Base-by-base conservation (phyloP, 2,113 vertebrate genomes). In the Tichodroma muraria region DNA sequence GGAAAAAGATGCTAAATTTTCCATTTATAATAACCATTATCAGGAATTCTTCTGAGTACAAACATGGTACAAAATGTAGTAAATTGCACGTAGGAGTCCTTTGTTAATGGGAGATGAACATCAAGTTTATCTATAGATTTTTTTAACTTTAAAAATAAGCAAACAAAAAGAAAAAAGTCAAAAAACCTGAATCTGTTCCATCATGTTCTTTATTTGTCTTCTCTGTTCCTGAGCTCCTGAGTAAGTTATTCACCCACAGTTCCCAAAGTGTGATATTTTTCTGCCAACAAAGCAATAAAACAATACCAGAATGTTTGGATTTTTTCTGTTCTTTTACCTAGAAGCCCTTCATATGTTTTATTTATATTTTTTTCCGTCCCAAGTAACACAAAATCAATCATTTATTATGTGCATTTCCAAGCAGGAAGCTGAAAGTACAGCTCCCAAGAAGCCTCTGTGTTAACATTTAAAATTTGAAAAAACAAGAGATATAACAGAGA, bases 391-490 rank as follows among this genome's bases (percentile, higher is more conserved):
- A 88, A 89, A 83, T 75, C 71, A 89, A 44, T 38, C 33, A 88
- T 77, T 95, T 61, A 50, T 90, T 90, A 85, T 77, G n/a, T 90
- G 50, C 70, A 85, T 84, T 94, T 94, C 65, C 77, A 95, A 95
- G 69, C 17, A 94, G 73, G 50, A 89, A 85, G 45, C 50, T 88
- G 75, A 89, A 85, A 59, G 56, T 52, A 54, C 16, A 65, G 50
- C 25, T 89, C 71, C 61, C 60, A 94, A n/a, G 44, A 91, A 95
- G 68, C 37, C 13, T 65, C 61, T 83, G 17, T 57, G 40, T 45
- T 85, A 83, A 49, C 56, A 77, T 68, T 72, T 80, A 50, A 94
- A 94, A 88, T 71, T 42, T 80, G 49, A 65, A 91, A 85, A 89
- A 24, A 2, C 20, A 31, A n/a, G n/a, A 61, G 27, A 15, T 68